Evolutionary conservation across 2,888 invertebrate genomes (phyloP).

Genomic region (Parnassius glacialis): DNA sequence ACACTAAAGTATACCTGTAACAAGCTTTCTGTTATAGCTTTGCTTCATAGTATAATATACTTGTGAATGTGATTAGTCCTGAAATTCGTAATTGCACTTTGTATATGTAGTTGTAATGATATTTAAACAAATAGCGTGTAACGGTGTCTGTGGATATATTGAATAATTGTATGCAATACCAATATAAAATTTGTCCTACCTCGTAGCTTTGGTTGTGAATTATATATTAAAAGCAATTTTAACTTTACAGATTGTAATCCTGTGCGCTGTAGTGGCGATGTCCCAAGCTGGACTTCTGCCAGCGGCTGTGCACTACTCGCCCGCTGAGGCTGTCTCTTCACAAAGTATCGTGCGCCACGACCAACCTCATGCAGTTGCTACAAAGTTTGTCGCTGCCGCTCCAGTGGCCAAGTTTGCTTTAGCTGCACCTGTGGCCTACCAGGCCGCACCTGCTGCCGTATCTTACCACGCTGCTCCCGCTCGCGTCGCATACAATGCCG

Average conservation of each 20-base stretch:
- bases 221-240: background rate
- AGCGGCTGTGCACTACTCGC: slow-evolving; percentile 56
- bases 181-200: too few species aligned
- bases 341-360: slow-evolving; percentile 58
- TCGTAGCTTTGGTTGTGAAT: too few species aligned
- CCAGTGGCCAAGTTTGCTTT: slow-evolving; percentile 36
- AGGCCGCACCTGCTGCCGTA: slow-evolving; percentile 36
- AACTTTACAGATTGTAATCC: slow-evolving; percentile 35
- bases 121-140: too few species aligned
- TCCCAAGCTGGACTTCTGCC: slow-evolving; percentile 45
- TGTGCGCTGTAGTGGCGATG: slow-evolving; percentile 45
- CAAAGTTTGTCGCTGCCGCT: slow-evolving; percentile 38
- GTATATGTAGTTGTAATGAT: too few species aligned
- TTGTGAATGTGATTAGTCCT: too few species aligned
- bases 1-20: too few species aligned
- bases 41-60: too few species aligned
- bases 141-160: too few species aligned
- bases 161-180: too few species aligned
- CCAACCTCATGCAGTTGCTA: slow-evolving; percentile 43
- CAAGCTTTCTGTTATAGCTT: too few species aligned
- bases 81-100: too few species aligned
- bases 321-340: slow-evolving; percentile 53
- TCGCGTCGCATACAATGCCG: slow-evolving; percentile 33
- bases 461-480: slow-evolving; percentile 11
- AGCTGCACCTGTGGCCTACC: slow-evolving; percentile 45